These are phyloP conservation scores for Octodonta nipae DNA, from an alignment of 2,888 invertebrate genomes.

Conservation along the genomic window DNA sequence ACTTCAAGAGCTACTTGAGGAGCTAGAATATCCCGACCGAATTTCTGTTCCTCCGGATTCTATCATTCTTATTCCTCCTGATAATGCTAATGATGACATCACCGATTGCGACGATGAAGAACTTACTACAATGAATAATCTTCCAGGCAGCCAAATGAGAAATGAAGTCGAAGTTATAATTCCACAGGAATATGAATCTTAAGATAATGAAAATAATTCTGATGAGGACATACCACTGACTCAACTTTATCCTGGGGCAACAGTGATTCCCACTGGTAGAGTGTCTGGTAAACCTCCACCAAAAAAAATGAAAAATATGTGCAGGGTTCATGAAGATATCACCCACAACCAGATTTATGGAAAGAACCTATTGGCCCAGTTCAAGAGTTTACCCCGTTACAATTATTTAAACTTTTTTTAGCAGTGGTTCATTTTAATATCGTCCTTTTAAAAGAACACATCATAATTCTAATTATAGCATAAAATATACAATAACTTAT, in stretches of 20 bases:
- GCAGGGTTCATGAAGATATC: constrained; percentile 4
- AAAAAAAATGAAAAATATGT: constrained; percentile 3
- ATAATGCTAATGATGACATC: constrained; percentile 4
- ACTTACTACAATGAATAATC: constrained; percentile 8
- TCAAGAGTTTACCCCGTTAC: constrained; percentile 1
- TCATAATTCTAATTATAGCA: too few species aligned
- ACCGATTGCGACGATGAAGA: constrained; percentile 12
- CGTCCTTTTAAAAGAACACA: too few species aligned
- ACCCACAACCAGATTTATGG: background rate
- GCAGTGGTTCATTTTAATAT: too few species aligned
- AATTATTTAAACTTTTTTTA: too few species aligned
- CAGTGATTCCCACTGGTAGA: background rate
- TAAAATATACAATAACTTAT: too few species aligned
- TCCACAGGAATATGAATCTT: constrained; percentile 6
- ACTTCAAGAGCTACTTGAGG: background rate
- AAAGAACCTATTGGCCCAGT: background rate
- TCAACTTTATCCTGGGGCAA: constrained; percentile 4
- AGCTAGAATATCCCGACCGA: constrained; percentile 1
- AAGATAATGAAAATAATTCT: too few species aligned
- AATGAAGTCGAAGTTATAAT: too few species aligned
- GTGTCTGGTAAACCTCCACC: background rate
- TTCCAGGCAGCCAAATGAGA: constrained; percentile 12
- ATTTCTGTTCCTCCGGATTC: too few species aligned
- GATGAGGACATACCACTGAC: too few species aligned
- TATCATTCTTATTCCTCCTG: background rate